These are phyloP conservation scores for Dendrolimus pini DNA, from an alignment of 2,888 invertebrate genomes.

Conservation along the genomic window DNA sequence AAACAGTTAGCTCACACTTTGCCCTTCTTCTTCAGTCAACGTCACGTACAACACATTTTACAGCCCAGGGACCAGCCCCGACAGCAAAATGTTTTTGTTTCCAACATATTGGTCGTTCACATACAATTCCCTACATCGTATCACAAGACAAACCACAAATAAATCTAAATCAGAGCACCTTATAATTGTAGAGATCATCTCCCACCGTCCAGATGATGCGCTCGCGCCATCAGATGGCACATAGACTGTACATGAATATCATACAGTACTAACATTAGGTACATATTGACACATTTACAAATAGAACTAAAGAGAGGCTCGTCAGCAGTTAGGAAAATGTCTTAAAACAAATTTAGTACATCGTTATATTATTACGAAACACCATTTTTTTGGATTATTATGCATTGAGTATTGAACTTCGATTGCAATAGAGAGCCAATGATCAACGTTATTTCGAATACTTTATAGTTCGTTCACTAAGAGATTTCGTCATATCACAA, in stretches of 20 bases:
- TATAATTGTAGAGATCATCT: slow-evolving; percentile 77
- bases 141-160: slow-evolving; percentile 69
- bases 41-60: slow-evolving; percentile 21
- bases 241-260: slow-evolving; percentile 60
- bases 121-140: slow-evolving; percentile 58
- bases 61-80: slow-evolving; percentile 59
- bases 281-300: slow-evolving; percentile 64
- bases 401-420: slow-evolving; percentile 51
- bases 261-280: slow-evolving; percentile 54
- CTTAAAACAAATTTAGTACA: slow-evolving; percentile 6
- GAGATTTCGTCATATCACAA: slow-evolving; percentile 38
- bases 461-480: slow-evolving; percentile 6
- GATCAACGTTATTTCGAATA: slow-evolving; percentile 18
- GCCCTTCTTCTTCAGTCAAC: slow-evolving; percentile 12
- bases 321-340: slow-evolving; percentile 31
- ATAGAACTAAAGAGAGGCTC: slow-evolving; percentile 51
- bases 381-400: slow-evolving; percentile 6
- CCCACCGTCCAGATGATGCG: slow-evolving; percentile 51
- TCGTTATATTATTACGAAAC: slow-evolving; percentile 13
- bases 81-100: slow-evolving; percentile 30
- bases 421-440: slow-evolving; percentile 50
- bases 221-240: slow-evolving; percentile 65
- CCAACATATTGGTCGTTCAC: slow-evolving; percentile 64
- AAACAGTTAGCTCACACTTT: slow-evolving; percentile 25
- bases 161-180: slow-evolving; percentile 75